Percentiles rank a stretch among this genome's conserved stretches.
Evolutionary conservation across 2,888 invertebrate genomes (phyloP).

Genomic region (Stegana nigrithorax): DNA sequence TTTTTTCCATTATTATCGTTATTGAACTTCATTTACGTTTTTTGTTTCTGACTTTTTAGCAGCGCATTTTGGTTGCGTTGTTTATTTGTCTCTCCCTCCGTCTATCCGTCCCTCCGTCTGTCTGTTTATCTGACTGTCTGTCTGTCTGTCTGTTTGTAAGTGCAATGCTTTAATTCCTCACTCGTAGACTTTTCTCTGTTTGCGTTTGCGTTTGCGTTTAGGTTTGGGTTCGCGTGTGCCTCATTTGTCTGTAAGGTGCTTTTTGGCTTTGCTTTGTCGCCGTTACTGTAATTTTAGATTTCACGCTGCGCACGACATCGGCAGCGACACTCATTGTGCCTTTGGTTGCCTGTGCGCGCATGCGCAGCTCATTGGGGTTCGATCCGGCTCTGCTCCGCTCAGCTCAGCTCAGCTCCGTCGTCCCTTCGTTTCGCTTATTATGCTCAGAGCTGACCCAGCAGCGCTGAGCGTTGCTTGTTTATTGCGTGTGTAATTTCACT

Average conservation of each 20-base stretch:
- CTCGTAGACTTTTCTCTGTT: no score
- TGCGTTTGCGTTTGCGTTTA: background rate
- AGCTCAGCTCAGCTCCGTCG: background rate
- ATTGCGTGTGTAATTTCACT: conserved; percentile 14
- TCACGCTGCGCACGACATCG: background rate
- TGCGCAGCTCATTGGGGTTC: no score
- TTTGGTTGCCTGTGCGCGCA: background rate
- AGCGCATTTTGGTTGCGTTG: no score
- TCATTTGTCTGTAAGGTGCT: conserved; percentile 4
- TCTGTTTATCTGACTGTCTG: background rate
- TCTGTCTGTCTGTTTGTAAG: background rate
- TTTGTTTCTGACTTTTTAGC: no score
- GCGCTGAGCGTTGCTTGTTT: background rate
- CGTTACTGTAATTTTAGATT: conserved; percentile 1
- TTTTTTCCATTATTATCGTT: no score
- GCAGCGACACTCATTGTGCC: background rate
- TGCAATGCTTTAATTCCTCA: no score
- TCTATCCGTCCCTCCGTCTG: conserved; percentile 7
- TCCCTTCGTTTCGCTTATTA: no score
- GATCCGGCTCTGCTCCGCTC: background rate
- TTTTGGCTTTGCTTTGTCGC: background rate
- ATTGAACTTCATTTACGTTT: no score
- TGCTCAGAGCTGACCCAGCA: background rate
- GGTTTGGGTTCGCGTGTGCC: background rate
- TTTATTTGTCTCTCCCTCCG: no score